Evolutionary conservation across 1,140 invertebrate species (phyloP), one percentile per base, ranked within the genome.

Genomic region (Drosophila sp.): DNA sequence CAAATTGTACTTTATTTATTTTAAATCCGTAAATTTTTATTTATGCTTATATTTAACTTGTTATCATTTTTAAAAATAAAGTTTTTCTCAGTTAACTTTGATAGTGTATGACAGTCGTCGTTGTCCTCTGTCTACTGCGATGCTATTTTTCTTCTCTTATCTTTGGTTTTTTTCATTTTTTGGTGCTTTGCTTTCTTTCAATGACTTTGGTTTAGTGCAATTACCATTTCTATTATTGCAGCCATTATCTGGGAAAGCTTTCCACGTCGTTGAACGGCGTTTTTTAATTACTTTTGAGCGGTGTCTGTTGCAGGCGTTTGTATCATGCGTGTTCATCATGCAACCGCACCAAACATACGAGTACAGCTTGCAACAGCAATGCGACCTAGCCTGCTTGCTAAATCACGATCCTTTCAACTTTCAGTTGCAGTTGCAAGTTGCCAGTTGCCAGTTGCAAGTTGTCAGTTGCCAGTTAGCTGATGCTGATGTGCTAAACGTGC

Each of bases 401-500:
- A 64, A 61, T 70, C 76, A 66, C 75, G 58, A 64, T 83, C 66
- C 72, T 79, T 67, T 56, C 43, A 63, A 71, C 65, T 72, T 76
- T 56, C 73, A 74, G 65, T 64, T 72, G 38, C 71, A 45, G 51
- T 51, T 67, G 59, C 32, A 18, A 48, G 36, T 46, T 67, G 59
- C 32, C 32, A 48, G 36, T 46, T 36, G 21, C 48, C 3, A 29
- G 16, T 43, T 53, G 69, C 45, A 1, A 50, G 58, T 50, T 2
- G 59, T 11, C 1, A 71, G 32, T 51, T 62, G 64, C 34, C 4
- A 45, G 67, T 69, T 59, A 16, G 41, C 2, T 62, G 62, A 16
- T 50, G 56, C 72, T 90, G 78, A 90, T 86, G 86, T 72, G 81
- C 45, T 82, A 90, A 90, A 82, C 90, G 90, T 91, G 90, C 90